Base-by-base conservation (phyloP, 2,797 vertebrate species). In the Clarias platycephalus region DNA sequence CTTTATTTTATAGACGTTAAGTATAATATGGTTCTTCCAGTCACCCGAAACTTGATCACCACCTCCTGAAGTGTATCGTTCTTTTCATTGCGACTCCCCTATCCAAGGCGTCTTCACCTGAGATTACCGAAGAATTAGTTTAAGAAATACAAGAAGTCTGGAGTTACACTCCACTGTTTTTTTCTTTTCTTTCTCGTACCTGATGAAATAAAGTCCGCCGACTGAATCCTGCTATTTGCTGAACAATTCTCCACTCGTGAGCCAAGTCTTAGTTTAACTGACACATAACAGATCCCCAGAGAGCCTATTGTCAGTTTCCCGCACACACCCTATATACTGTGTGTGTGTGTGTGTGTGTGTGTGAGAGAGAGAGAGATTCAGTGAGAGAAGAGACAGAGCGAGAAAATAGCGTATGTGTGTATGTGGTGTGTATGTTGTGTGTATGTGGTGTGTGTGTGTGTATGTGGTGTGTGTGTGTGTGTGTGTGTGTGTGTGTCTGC, bases 251-350 rank as follows among this genome's bases (percentile, higher is more conserved):
- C 13, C 37, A 34, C 60, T 72, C 72, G 15, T n/a, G 79, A 67
- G 49, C 62, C 40, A 66, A 58, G 63, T 28, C 22, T 70, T 66
- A 67, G 71, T 28, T 34, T 74, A 81, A 74, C 64, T 75, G 44
- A 40, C 70, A 75, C 31, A 55, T 34, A 66, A 26, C 62, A 75
- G n/a, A 67, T 85, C 70, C 49, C 62, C 20, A 34, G 24, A 85
- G 84, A 85, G 68, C 44, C 62, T 67, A 34, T 24, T 67, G 80
- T 82, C 84, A 85, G 80, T 82, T 77, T 76, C 74, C 40, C 15
- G 22, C n/a, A 70, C 80, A 85, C 84, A 77, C 84, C 84, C 84
- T 77, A 12, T 67, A 22, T 16, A 44, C 44, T 44, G 44, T 44
- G 2, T 55, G 4, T 66, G 15, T 40, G 58, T 58, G 55, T 67